Percentiles rank a stretch among this genome's conserved stretches.
Evolutionary conservation across 2,797 vertebrate genomes (phyloP).

Genomic region (Varecia variegata): DNA sequence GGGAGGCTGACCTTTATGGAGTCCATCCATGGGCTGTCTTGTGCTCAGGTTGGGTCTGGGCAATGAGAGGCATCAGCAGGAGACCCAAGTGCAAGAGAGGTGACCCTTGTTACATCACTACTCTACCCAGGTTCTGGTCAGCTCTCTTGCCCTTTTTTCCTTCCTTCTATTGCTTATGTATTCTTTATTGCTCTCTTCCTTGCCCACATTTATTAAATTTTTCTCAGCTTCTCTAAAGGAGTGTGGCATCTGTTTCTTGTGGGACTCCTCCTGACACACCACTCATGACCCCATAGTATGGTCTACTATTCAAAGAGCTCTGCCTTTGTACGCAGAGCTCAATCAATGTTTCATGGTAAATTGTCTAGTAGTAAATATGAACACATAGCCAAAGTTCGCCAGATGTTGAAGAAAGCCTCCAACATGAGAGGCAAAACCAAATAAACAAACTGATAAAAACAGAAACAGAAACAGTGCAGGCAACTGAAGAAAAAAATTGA

Average conservation of each 20-base stretch:
- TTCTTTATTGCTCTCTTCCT: neutral
- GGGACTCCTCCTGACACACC: neutral
- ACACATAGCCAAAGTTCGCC: neutral
- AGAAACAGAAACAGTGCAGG: neutral
- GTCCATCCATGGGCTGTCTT: neutral
- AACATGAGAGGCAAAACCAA: neutral
- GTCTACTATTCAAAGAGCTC: neutral
- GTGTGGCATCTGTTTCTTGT: neutral
- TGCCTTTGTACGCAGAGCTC: neutral
- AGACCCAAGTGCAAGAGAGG: neutral
- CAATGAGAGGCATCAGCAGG: neutral
- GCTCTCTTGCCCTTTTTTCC: neutral
- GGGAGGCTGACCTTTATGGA: neutral
- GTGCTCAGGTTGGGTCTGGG: neutral
- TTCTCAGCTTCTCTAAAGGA: neutral
- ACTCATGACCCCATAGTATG: neutral
- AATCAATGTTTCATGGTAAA: neutral
- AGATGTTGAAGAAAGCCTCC: neutral
- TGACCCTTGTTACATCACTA: neutral
- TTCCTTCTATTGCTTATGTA: neutral
- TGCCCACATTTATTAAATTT: neutral
- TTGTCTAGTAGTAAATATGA: neutral
- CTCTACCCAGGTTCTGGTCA: neutral
- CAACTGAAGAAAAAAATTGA: neutral
- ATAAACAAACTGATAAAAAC: neutral